Conservation (phyloP, 2,113 vertebrate genomes). For the Oceanites oceanicus region DNA sequence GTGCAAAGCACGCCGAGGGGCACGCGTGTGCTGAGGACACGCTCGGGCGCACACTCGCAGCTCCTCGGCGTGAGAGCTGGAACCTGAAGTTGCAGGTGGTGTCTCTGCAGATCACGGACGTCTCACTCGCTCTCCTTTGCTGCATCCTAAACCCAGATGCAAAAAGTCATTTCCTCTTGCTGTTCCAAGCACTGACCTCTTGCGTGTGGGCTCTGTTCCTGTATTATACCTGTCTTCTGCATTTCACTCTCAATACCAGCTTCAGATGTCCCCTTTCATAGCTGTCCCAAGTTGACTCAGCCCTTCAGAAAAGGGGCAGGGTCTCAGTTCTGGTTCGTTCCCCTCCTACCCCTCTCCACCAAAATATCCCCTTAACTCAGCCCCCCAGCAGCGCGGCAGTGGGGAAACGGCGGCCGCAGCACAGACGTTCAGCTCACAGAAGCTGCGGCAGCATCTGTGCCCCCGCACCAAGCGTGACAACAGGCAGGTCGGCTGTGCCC, state of each 20-base stretch:
- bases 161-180: neutral
- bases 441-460: neutral
- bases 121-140: neutral
- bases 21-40: neutral
- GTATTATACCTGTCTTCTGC: fast-evolving
- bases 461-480: neutral
- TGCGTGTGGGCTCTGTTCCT: neutral
- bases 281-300: fast-evolving
- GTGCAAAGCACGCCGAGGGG: neutral
- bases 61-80: neutral
- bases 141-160: neutral
- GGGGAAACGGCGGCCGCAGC: neutral
- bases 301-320: neutral
- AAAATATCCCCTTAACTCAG: neutral
- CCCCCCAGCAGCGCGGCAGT: neutral
- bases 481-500: neutral
- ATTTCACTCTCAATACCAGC: neutral
- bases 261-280: neutral
- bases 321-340: fast-evolving
- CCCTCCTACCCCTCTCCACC: neutral
- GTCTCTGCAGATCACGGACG: neutral
- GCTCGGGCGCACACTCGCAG: fast-evolving
- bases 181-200: neutral
- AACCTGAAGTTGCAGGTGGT: neutral
- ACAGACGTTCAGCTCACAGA: neutral